These are phyloP conservation scores for Pachydiplax longipennis DNA, from an alignment of 2,888 invertebrate genomes.

Conservation along the genomic window DNA sequence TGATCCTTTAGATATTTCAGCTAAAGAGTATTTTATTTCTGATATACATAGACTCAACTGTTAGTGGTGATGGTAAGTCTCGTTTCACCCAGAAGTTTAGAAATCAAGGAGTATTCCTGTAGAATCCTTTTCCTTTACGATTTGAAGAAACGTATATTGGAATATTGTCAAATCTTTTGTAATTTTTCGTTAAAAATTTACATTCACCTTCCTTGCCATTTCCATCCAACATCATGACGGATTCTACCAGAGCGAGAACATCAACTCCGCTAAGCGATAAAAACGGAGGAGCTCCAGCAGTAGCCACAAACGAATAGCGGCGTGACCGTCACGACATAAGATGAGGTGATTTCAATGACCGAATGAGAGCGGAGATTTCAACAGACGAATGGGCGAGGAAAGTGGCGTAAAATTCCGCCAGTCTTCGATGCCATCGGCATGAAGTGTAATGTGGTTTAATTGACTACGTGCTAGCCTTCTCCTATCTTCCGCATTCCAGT, in stretches of 20 bases:
- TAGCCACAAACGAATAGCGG: not conserved
- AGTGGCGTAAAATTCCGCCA: not conserved
- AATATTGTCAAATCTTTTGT: too few species aligned
- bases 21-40: too few species aligned
- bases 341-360: constrained; percentile 8
- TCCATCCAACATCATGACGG: not conserved
- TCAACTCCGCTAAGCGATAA: not conserved
- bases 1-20: too few species aligned
- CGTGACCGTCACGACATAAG: not conserved
- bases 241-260: not conserved
- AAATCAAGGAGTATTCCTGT: too few species aligned
- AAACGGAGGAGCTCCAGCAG: not conserved
- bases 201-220: not conserved
- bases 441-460: constrained; percentile 32
- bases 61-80: too few species aligned
- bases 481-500: constrained; percentile 25
- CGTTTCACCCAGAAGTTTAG: too few species aligned
- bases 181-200: not conserved
- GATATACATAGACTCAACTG: too few species aligned
- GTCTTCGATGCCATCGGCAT: not conserved
- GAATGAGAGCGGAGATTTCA: constrained; percentile 15
- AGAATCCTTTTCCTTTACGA: too few species aligned
- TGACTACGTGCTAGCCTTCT: not conserved
- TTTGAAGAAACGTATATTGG: not conserved
- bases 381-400: constrained; percentile 14